phyloP scores from a whole-genome alignment of 2,797 vertebrate genomes.

The Rhadinocentrus ornatus region DNA sequence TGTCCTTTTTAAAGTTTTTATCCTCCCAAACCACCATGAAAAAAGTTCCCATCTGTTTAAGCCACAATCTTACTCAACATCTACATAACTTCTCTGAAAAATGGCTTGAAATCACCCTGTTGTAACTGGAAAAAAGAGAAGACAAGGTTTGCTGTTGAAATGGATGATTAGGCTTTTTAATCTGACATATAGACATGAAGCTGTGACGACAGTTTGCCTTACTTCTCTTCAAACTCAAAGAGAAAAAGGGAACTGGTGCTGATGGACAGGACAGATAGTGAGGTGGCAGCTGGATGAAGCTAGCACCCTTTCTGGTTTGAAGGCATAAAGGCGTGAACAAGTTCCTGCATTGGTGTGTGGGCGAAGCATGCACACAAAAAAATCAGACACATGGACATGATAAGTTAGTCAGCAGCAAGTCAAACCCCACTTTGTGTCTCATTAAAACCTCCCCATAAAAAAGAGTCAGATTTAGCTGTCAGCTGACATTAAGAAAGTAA shows the following conservation, averaged over 20 bases:
- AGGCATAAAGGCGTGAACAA: conserved; percentile 63
- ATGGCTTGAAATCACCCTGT: conserved; percentile 8
- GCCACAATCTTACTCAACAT: conserved; percentile 4
- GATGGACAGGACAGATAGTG: conserved; percentile 73
- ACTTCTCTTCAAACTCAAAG: conserved; percentile 65
- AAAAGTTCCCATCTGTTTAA: conserved; percentile 5
- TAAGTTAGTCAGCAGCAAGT: conserved; percentile 12
- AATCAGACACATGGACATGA: background rate
- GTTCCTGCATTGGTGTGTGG: conserved; percentile 40
- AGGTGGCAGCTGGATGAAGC: conserved; percentile 72
- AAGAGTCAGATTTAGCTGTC: background rate
- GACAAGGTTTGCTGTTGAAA: conserved; percentile 30
- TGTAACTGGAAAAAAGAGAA: conserved; percentile 54
- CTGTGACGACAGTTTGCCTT: conserved; percentile 59
- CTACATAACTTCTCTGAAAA: conserved; percentile 10
- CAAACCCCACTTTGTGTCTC: conserved; percentile 2
- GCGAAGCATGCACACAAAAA: conserved; percentile 2
- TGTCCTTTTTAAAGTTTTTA: background rate
- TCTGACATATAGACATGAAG: conserved; percentile 47
- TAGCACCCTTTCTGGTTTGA: conserved; percentile 65
- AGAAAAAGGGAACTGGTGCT: conserved; percentile 76
- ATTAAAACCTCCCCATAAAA: conserved; percentile 28
- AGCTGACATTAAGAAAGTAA: conserved; percentile 6
- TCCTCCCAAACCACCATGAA: background rate
- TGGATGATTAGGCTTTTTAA: conserved; percentile 68